Evolutionary conservation across 2,113 vertebrate genomes (phyloP).

Genomic region (Gymnarchus niloticus): DNA sequence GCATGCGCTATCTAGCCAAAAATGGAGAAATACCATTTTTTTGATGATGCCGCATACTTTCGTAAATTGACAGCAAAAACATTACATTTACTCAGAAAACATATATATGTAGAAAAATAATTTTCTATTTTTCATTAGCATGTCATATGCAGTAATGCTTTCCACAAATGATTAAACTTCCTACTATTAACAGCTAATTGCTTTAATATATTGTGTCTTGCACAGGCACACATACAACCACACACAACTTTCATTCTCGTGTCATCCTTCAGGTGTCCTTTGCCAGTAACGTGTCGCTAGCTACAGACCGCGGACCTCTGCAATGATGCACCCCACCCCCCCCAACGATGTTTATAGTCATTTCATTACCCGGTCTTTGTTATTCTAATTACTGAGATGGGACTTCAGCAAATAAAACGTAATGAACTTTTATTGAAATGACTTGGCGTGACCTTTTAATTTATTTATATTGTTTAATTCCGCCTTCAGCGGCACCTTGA

Average conservation of each 20-base stretch:
- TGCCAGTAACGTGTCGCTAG: conserved; percentile 15
- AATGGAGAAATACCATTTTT: background rate
- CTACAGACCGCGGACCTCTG: background rate
- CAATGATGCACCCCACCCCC: background rate
- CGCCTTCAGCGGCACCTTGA: background rate
- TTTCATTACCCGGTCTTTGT: conserved; percentile 26
- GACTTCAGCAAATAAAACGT: conserved; percentile 25
- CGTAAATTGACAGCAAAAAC: background rate
- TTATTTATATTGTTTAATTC: conserved; percentile 8
- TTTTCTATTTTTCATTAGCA: background rate
- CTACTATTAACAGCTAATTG: background rate
- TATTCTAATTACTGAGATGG: conserved; percentile 30
- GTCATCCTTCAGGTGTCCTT: background rate
- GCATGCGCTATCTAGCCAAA: background rate
- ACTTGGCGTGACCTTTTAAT: conserved; percentile 15
- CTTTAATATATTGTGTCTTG: background rate
- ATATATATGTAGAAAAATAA: background rate
- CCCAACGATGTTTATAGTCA: conserved; percentile 20
- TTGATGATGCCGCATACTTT: background rate
- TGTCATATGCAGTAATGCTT: background rate
- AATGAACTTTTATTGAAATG: conserved; percentile 28
- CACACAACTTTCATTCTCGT: background rate
- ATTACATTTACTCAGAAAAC: background rate
- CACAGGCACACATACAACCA: background rate
- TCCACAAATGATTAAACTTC: background rate